Conservation (phyloP, 2,888 invertebrate genomes). For the Archaeoteleia sp. region DNA sequence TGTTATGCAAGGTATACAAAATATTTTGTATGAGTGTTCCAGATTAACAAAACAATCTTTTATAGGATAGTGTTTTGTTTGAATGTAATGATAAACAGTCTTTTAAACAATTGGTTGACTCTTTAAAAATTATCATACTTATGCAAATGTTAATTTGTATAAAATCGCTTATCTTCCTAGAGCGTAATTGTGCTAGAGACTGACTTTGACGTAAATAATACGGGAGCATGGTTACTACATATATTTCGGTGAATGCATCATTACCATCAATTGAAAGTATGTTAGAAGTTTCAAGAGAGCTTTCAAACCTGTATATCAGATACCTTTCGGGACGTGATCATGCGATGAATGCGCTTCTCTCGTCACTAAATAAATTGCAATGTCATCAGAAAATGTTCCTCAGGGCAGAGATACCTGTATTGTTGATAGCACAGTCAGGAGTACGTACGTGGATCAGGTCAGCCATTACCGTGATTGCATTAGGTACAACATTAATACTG, state of each 20-base stretch:
- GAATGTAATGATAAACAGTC: no score
- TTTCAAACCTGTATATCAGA: background rate
- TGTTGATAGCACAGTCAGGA: constrained; percentile 12
- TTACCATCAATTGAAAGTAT: constrained; percentile 4
- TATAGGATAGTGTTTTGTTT: no score
- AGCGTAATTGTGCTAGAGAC: constrained; percentile 1
- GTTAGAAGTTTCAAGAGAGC: background rate
- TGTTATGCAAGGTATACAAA: no score
- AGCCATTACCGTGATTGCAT: constrained; percentile 30
- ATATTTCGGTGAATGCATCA: constrained; percentile 1
- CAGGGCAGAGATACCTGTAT: constrained; percentile 8
- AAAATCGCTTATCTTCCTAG: background rate
- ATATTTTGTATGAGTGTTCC: no score
- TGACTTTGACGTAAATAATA: no score
- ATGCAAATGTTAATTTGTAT: no score
- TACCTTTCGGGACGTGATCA: constrained; percentile 10
- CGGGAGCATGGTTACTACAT: background rate
- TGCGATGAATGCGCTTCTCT: constrained; percentile 18
- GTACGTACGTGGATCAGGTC: constrained; percentile 19
- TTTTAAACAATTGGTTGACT: no score
- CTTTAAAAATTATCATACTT: no score
- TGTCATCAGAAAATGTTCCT: constrained; percentile 23
- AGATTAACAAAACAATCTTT: no score
- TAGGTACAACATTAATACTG: constrained; percentile 24
- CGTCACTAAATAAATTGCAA: constrained; percentile 20